Base-by-base conservation (phyloP, 2,888 invertebrate genomes). In the Mesorhabditis spiculigera region DNA sequence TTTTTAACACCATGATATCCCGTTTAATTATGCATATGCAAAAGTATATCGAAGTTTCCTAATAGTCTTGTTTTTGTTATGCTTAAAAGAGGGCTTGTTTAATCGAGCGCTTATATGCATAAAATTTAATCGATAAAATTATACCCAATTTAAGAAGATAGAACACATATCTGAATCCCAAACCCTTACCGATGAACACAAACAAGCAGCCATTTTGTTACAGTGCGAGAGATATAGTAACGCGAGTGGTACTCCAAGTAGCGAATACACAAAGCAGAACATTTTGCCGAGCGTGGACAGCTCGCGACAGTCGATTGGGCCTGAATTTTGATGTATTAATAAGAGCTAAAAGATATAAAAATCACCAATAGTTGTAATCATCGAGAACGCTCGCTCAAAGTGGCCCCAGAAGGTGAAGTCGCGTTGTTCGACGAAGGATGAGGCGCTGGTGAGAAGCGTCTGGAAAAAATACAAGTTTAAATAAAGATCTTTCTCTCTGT, bases 321-420 rank as follows among this genome's bases (percentile, higher is more conserved):
- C 82, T 82, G 65, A 69, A 78, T 13, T 13, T 50, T 50, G 58
- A 50, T 1, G 58, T 3, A 28, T 28, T 28, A 28, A 28, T 28
- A 3, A 28, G 28, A 2, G 6, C 13, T 44, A 62, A 65, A 13
- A 45, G 8, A 45, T 5, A 50, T 16, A 43, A n/a, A 63, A 63
- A 28, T 65, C 61, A 76, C 83, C 83, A 43, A 83, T 83, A 2
- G 83, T 83, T 5, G 82, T 79, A 5, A 81, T 73, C 43, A 83
- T 72, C 3, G 74, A 73, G 67, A 83, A 83, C 0, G 81, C 75
- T 68, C 81, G 78, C 61, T 78, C 74, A 43, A 83, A 72, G 3
- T 78, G 74, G 5, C 78, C 71, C 4, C 74, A 70, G 66, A 82
- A 76, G 4, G 81, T 74, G 50, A 71, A 72, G 13, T 76, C 75